phyloP scores from a whole-genome alignment of 2,797 vertebrate genomes.

The Danio kyathit region DNA sequence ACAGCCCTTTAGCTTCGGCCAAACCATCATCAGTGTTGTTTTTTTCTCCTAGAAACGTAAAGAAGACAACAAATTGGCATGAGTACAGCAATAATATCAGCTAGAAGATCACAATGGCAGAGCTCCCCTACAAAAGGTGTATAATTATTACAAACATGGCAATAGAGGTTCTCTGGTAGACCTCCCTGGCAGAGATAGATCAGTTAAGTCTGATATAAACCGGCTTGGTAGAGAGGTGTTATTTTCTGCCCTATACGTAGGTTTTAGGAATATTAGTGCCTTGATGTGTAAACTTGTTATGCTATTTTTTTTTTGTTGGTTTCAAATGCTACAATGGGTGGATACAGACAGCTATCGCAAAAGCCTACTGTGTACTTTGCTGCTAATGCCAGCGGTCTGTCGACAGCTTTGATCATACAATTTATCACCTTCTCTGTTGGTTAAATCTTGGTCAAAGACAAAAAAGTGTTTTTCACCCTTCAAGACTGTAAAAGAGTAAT shows the following conservation, averaged over 20 bases:
- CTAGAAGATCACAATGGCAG: constrained; percentile 65
- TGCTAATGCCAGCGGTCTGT: constrained; percentile 63
- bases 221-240: not conserved
- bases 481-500: too few relatives aligned
- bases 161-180: constrained; percentile 27
- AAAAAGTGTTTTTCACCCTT: too few relatives aligned
- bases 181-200: constrained; percentile 46
- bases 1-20: constrained; percentile 69
- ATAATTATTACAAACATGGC: constrained; percentile 58
- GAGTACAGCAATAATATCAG: constrained; percentile 72
- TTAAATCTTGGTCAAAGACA: constrained; percentile 22
- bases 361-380: constrained; percentile 11
- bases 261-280: not conserved
- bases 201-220: constrained; percentile 22
- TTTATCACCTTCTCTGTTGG: constrained; percentile 58
- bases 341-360: constrained; percentile 51
- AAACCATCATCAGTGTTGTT: constrained; percentile 59
- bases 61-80: constrained; percentile 62
- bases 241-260: not conserved
- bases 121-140: constrained; percentile 58
- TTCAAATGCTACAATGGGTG: not conserved
- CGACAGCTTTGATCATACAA: constrained; percentile 57
- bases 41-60: constrained; percentile 62
- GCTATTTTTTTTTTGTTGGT: not conserved
- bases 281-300: constrained; percentile 2